Conservation (phyloP, 2,888 invertebrate species). For the Lepidonotus clava region DNA sequence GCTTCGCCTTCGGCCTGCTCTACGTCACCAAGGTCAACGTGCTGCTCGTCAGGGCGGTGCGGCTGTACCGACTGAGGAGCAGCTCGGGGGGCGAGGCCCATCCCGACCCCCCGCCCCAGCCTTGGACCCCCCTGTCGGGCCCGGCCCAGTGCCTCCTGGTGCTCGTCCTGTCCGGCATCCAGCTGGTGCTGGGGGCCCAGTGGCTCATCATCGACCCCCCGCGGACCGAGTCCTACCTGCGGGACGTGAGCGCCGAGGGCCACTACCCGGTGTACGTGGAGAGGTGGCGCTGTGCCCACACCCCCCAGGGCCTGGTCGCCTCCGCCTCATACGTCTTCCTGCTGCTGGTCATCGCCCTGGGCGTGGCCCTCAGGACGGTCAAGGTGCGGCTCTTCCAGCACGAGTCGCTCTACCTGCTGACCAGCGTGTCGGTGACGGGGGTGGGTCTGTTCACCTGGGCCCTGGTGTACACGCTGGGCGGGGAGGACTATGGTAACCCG, state of each 20-base stretch:
- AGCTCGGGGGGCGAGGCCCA: neutral
- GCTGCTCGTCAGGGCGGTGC: constrained; percentile 50
- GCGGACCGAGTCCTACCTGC: neutral
- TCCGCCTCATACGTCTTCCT: constrained; percentile 49
- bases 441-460: constrained; percentile 36
- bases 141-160: constrained; percentile 43
- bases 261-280: constrained; percentile 41
- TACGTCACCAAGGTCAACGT: constrained; percentile 49
- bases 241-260: neutral
- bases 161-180: constrained; percentile 24
- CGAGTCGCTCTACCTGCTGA: constrained; percentile 46
- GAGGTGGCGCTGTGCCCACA: constrained; percentile 50
- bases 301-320: constrained; percentile 16
- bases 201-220: constrained; percentile 55
- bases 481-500: neutral
- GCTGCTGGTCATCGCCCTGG: constrained; percentile 21
- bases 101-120: too few relatives aligned
- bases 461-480: constrained; percentile 5
- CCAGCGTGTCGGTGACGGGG: neutral
- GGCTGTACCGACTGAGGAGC: constrained; percentile 32
- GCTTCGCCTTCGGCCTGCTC: constrained; percentile 50
- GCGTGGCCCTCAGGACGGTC: neutral
- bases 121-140: too few relatives aligned
- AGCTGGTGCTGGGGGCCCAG: constrained; percentile 38
- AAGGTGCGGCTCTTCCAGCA: constrained; percentile 39